Evolutionary conservation across 2,113 vertebrate species (phyloP).

Genomic region (Pseudonaja textilis): DNA sequence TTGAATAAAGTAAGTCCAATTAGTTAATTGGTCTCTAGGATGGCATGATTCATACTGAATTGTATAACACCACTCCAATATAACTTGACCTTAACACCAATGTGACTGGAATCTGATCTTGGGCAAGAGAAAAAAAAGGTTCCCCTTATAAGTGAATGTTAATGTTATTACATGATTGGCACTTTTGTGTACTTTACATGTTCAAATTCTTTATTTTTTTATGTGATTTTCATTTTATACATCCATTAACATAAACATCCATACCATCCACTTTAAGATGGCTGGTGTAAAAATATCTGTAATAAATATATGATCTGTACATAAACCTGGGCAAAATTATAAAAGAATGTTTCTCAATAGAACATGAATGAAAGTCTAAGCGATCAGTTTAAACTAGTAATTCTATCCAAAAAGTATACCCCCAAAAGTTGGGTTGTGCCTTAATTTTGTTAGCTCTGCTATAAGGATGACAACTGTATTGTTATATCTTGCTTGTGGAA

Average conservation of each 20-base stretch:
- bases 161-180: background rate
- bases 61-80: background rate
- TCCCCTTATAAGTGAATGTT: background rate
- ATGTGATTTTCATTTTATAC: background rate
- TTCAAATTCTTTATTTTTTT: background rate
- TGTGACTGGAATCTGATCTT: background rate
- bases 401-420: background rate
- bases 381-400: background rate
- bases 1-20: background rate
- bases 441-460: background rate
- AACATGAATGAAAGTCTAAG: background rate
- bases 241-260: background rate
- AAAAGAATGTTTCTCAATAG: background rate
- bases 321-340: background rate
- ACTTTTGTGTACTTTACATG: background rate
- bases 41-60: too few species aligned
- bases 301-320: background rate
- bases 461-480: background rate
- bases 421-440: background rate
- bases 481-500: background rate
- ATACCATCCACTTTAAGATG: background rate
- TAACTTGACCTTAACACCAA: background rate
- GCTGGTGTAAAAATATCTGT: background rate
- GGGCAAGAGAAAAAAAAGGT: background rate
- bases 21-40: background rate